Conservation (phyloP, 2,888 invertebrate genomes). For the Lycaena phlaeas region DNA sequence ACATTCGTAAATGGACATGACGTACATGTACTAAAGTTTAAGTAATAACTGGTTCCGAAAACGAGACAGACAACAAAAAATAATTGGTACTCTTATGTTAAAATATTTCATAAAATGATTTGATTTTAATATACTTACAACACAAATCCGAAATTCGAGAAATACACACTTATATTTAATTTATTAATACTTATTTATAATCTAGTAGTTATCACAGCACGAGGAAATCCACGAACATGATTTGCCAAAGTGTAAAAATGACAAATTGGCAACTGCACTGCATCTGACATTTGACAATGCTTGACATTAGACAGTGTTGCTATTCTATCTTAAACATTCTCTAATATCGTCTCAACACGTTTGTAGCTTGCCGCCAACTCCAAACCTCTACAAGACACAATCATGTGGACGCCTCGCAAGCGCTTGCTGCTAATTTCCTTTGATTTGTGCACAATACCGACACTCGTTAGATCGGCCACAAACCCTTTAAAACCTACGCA, state of each 20-base stretch:
- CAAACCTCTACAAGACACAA: too few relatives aligned
- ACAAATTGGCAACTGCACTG: neutral
- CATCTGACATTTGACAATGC: too few relatives aligned
- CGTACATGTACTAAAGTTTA: neutral
- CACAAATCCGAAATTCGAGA: neutral
- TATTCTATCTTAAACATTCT: too few relatives aligned
- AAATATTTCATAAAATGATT: neutral
- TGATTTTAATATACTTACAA: conserved; percentile 1
- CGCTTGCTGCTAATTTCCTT: too few relatives aligned
- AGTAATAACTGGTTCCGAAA: neutral
- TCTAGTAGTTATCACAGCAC: conserved; percentile 14
- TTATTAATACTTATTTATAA: conserved; percentile 10
- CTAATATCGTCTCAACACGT: too few relatives aligned
- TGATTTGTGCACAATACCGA: too few relatives aligned
- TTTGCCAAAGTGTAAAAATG: conserved; percentile 31
- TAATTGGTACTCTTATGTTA: too few relatives aligned
- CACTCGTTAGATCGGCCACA: too few relatives aligned
- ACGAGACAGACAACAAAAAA: neutral
- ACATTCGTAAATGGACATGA: conserved; percentile 2
- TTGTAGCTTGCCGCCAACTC: too few relatives aligned
- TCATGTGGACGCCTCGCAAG: too few relatives aligned
- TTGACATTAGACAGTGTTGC: too few relatives aligned
- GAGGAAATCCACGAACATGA: conserved; percentile 35
- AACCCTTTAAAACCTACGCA: too few relatives aligned
- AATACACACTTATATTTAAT: neutral